Base-by-base conservation (phyloP, 2,888 invertebrate species). In the Drosophila subsilvestris region DNA sequence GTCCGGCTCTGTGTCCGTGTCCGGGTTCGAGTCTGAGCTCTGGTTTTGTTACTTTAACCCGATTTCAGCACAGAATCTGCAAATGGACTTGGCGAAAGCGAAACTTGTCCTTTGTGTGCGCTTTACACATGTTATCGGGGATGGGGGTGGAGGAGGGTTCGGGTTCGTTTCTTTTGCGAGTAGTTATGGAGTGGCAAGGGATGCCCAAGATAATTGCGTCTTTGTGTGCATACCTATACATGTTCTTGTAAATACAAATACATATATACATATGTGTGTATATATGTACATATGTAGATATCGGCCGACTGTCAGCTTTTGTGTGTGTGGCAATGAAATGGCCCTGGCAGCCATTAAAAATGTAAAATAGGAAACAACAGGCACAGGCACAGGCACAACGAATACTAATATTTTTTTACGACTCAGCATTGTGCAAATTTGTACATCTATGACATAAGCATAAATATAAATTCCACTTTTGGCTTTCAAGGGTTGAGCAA, bases 371-470 rank as follows among this genome's bases (percentile, higher is more conserved):
- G 58, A 67, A 44, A 67, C 65, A 65, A 65, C 66, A 59, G 27
- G 43, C 22, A 22, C 22, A 22, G 0, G 51, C 14, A 29, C 60
- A 70, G 54, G 60, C 53, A 43, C 73, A 62, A 47, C 62, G 65
- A 72, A 55, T 45, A 48, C 58, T 54, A 62, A 70, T 69, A 62
- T 74, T 69, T 71, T 84, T 86, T 79, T 77, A 87, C 80, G 76
- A 86, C 71, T 65, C 68, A 83, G 76, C 78, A 68, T 68, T 79
- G 80, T 83, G 84, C 75, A 75, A 79, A 77, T 84, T 84, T 84
- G 74, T 74, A 77, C 84, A 74, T 79, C 75, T 81, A 86, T 88
- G 77, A 86, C 85, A 84, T 85, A 86, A 86, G 89, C 87, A 88
- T 84, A 77, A 82, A 83, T 75, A 37, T 37, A 37, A 12, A 32